phyloP scores from a whole-genome alignment of 1,140 invertebrate genomes.

The Drosophila baimaii region DNA sequence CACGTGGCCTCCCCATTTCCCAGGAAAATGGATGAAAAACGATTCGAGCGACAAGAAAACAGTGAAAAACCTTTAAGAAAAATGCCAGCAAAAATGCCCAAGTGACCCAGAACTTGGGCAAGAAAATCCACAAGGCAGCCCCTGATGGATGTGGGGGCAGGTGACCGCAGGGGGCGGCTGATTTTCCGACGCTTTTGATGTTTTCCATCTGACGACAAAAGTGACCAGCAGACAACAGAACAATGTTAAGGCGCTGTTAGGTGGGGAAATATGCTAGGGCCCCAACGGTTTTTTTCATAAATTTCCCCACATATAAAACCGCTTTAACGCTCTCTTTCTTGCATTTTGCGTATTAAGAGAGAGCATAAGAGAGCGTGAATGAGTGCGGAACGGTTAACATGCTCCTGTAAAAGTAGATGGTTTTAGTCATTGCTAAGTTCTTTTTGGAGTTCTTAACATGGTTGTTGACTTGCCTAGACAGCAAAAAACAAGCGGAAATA shows the following conservation, averaged over 20 bases:
- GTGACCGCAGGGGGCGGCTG: not conserved
- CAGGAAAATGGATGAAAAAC: conserved; percentile 51
- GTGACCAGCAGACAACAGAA: conserved; percentile 17
- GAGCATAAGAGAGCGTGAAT: not conserved
- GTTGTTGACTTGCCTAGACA: not conserved
- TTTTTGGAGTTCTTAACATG: not conserved
- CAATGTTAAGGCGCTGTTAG: not conserved
- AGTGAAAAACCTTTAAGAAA: conserved; percentile 43
- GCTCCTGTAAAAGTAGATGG: not conserved
- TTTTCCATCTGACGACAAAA: conserved; percentile 45
- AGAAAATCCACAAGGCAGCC: conserved; percentile 28
- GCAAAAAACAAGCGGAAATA: no score
- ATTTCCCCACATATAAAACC: not conserved
- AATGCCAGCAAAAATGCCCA: conserved; percentile 42
- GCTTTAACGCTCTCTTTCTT: not conserved
- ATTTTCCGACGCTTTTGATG: conserved; percentile 24
- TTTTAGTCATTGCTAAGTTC: not conserved
- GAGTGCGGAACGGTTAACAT: not conserved
- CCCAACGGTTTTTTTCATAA: not conserved
- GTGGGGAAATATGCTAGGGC: not conserved
- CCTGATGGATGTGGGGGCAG: not conserved
- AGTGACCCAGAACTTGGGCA: conserved; percentile 74
- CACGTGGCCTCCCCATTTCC: not conserved
- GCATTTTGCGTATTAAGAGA: not conserved
- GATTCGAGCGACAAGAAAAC: conserved; percentile 27